These are phyloP conservation scores for Drosophila anomalata DNA, from an alignment of 2,888 invertebrate species.

Conservation along the genomic window DNA sequence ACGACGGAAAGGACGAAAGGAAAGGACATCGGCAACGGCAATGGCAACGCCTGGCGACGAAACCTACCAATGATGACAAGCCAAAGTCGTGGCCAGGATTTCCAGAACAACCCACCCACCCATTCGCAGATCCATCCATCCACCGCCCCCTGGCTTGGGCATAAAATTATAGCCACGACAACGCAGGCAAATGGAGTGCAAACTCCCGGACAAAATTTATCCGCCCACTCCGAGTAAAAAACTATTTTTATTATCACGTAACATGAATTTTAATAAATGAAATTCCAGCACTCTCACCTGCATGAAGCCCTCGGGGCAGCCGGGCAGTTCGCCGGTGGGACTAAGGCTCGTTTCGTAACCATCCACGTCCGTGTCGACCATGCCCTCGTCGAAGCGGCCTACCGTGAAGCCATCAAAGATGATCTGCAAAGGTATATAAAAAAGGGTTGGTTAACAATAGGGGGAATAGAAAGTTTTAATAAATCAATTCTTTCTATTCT, in stretches of 20 bases:
- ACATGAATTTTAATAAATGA: slow-evolving; percentile 67
- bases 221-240: slow-evolving; percentile 22
- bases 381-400: slow-evolving; percentile 90
- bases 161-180: slow-evolving; percentile 62
- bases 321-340: slow-evolving; percentile 87
- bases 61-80: slow-evolving; percentile 38
- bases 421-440: slow-evolving; percentile 84
- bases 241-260: slow-evolving; percentile 56
- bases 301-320: slow-evolving; percentile 95
- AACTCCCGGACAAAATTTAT: slow-evolving; percentile 37
- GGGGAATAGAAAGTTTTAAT: no score
- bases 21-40: slow-evolving; percentile 12
- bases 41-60: slow-evolving; percentile 17
- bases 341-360: slow-evolving; percentile 83
- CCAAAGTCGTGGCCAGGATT: slow-evolving; percentile 31
- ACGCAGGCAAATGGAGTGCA: slow-evolving; percentile 69
- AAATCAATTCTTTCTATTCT: no score
- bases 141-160: slow-evolving; percentile 26
- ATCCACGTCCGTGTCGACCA: slow-evolving; percentile 84
- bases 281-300: slow-evolving; percentile 85
- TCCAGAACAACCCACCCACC: slow-evolving; percentile 15
- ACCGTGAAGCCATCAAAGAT: slow-evolving; percentile 95
- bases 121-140: neutral
- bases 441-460: slow-evolving; percentile 1
- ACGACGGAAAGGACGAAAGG: slow-evolving; percentile 38